Evolutionary conservation across 2,113 vertebrate genomes (phyloP), one percentile per base, ranked within the genome.

Genomic region (Strix uralensis): DNA sequence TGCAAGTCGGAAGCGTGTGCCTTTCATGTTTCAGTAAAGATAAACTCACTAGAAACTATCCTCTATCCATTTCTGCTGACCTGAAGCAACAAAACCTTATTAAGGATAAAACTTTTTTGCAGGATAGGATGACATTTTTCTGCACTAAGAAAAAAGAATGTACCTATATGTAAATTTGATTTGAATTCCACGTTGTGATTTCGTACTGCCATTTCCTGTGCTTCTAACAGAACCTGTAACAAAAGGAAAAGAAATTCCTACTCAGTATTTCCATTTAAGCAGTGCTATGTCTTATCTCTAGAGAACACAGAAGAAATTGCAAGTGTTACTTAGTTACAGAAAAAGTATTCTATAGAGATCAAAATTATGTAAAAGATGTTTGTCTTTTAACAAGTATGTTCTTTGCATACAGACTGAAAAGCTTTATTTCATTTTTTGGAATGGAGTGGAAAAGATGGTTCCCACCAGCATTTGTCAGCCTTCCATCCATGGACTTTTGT

Each of bases 171-270:
- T 88, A 99, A 97, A 96, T 99, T 99, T 85, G 99, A 99, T 96
- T 99, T 99, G 97, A 98, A 99, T 92, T 99, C 99, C 80, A 99
- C 99, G 7, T 99, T 99, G 97, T 99, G 98, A 51, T 98, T 98
- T 96, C 58, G 99, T 51, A 99, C 99, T 4, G 99, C 99, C 98
- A 99, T 98, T 29, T 99, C 99, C 88, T 99, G 99, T n/a, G 99
- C 99, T 98, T 99, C 99, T 81, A 99, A 96, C 29, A 99, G 98
- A 88, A 99, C 98, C 99, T 99, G 94, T 58, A 96, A 96, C 38
- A 95, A 95, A 95, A 94, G 66, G 74, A 92, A 46, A 97, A 96
- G 16, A 46, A 46, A 46, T 46, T 46, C 44, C 44, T 46, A 18
- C 44, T 46, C 44, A 46, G 16, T 46, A 46, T 46, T 46, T 46